phyloP scores from a whole-genome alignment of 2,888 invertebrate species.

The Hirtodrosophila alboralis region DNA sequence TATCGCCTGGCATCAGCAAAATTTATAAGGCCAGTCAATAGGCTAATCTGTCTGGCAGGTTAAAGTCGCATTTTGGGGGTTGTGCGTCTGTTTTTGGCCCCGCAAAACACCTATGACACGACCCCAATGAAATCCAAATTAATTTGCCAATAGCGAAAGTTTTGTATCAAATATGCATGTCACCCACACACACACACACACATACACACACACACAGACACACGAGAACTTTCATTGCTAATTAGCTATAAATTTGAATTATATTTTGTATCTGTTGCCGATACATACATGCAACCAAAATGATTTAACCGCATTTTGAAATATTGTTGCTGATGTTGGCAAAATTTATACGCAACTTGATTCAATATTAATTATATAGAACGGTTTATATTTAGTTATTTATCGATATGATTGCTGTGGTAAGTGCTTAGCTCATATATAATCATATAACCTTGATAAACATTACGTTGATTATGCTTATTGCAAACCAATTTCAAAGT shows the following conservation, averaged over 20 bases:
- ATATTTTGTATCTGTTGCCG: slow-evolving; percentile 43
- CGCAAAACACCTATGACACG: slow-evolving; percentile 35
- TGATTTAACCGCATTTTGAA: slow-evolving; percentile 48
- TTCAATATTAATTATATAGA: slow-evolving; percentile 46
- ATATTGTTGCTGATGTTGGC: slow-evolving; percentile 41
- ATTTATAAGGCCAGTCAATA: slow-evolving; percentile 54
- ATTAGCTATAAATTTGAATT: slow-evolving; percentile 74
- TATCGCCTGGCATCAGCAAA: slow-evolving; percentile 56
- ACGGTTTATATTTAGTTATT: slow-evolving; percentile 24
- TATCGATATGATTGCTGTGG: slow-evolving; percentile 3
- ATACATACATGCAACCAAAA: slow-evolving; percentile 42
- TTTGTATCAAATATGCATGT: slow-evolving; percentile 74
- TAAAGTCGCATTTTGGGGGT: slow-evolving; percentile 19
- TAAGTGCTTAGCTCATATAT: neutral
- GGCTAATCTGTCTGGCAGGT: slow-evolving; percentile 63
- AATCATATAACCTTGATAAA: neutral
- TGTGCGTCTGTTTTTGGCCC: neutral
- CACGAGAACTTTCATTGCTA: slow-evolving; percentile 43
- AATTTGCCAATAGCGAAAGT: slow-evolving; percentile 71
- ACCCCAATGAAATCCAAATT: slow-evolving; percentile 71
- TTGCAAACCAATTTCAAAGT: slow-evolving; percentile 48
- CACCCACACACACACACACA: slow-evolving; percentile 29
- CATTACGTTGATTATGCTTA: slow-evolving; percentile 25
- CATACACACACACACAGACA: slow-evolving; percentile 1
- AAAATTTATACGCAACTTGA: slow-evolving; percentile 32